These are phyloP conservation scores for Pammene fasciana DNA, from an alignment of 2,888 invertebrate species.

Conservation along the genomic window DNA sequence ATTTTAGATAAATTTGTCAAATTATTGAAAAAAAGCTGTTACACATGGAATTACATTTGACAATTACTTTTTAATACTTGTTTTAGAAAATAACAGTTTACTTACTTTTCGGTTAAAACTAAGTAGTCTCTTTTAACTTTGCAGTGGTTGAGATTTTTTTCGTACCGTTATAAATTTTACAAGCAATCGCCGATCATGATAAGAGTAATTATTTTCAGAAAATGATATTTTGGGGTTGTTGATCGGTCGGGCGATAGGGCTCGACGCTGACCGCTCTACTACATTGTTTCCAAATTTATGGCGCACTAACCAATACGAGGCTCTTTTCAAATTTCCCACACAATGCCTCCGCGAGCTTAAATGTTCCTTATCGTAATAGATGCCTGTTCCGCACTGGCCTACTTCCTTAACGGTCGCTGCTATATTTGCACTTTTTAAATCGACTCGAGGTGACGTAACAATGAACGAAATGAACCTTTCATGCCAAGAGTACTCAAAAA, in stretches of 20 bases:
- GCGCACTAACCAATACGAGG: slow-evolving; percentile 40
- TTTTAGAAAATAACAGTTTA: neutral
- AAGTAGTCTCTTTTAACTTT: neutral
- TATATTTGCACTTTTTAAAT: slow-evolving; percentile 29
- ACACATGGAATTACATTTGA: neutral
- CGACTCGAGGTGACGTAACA: slow-evolving; percentile 15
- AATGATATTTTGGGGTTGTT: slow-evolving; percentile 45
- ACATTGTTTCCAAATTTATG: slow-evolving; percentile 52
- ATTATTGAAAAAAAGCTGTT: neutral
- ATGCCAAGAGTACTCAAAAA: neutral
- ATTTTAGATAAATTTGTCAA: slow-evolving; percentile 1
- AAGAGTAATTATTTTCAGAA: slow-evolving; percentile 44
- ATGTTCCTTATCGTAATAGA: slow-evolving; percentile 37
- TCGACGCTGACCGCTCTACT: slow-evolving; percentile 45
- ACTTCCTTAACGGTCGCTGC: slow-evolving; percentile 20
- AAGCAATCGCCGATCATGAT: slow-evolving; percentile 33
- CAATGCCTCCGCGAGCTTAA: slow-evolving; percentile 33
- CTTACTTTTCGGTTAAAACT: too few relatives aligned
- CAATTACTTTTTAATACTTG: neutral
- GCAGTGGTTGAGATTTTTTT: slow-evolving; percentile 1
- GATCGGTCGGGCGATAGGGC: slow-evolving; percentile 48
- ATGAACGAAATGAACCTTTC: neutral
- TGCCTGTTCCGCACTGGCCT: slow-evolving; percentile 27
- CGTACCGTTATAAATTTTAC: slow-evolving; percentile 35
- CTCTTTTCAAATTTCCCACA: slow-evolving; percentile 40